A percentile compares a stretch with the other conserved stretches of the same genome.
These are phyloP conservation scores for Oceanodroma tethys DNA, from an alignment of 2,113 vertebrate genomes.

Conservation along the genomic window DNA sequence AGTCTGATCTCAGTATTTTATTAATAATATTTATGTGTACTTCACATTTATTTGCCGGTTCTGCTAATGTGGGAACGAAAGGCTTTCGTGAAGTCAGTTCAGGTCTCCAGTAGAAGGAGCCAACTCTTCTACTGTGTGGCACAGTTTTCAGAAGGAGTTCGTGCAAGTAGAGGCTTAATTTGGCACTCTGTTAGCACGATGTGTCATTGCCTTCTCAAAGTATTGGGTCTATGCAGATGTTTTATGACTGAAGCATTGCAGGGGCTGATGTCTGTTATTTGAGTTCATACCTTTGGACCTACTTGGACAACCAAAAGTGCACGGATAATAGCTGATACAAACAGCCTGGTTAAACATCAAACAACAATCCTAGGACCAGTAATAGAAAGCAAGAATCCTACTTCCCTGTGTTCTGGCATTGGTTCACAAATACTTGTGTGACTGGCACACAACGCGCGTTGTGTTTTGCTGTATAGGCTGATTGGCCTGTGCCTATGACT, in stretches of 20 bases:
- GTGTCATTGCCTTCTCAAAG: neutral
- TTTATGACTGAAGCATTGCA: neutral
- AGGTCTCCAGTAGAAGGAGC: neutral
- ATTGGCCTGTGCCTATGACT: neutral
- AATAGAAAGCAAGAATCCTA: neutral
- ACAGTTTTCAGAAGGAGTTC: neutral
- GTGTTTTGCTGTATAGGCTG: neutral
- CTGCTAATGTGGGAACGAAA: neutral
- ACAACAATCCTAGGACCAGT: neutral
- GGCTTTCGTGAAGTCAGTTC: neutral
- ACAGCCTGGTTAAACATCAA: neutral
- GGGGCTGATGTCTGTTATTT: neutral
- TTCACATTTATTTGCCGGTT: neutral
- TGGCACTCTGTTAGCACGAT: neutral
- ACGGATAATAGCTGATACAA: neutral
- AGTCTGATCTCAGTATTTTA: neutral
- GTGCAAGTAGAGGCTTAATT: neutral
- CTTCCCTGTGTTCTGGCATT: neutral
- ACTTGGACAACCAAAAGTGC: neutral
- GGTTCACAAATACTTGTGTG: neutral
- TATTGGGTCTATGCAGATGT: neutral
- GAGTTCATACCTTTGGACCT: neutral
- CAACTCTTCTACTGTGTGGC: neutral
- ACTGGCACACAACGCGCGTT: rapidly evolving
- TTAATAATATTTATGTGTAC: neutral